Evolutionary conservation across 1,140 invertebrate species (phyloP).

Genomic region (Branchinecta lynchi): DNA sequence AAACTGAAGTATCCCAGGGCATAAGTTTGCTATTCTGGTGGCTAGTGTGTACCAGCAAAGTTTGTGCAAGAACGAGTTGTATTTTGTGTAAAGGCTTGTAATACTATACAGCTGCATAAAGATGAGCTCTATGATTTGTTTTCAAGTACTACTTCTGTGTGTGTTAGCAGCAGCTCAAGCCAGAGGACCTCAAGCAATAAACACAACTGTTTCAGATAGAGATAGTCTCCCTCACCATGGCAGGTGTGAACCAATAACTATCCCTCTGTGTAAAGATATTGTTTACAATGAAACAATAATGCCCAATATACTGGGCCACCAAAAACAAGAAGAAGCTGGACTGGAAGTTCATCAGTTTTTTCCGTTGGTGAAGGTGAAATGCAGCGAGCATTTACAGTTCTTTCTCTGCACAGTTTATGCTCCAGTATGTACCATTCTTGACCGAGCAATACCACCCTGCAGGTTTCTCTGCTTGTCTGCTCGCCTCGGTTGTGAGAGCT

Average conservation of each 20-base stretch:
- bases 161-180: background rate
- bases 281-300: conserved; percentile 90
- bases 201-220: conserved; percentile 24
- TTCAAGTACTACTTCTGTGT: too few relatives aligned
- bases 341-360: conserved; percentile 84
- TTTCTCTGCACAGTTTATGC: conserved; percentile 93
- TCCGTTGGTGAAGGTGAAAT: conserved; percentile 88
- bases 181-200: background rate
- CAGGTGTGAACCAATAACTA: conserved; percentile 80
- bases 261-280: conserved; percentile 79
- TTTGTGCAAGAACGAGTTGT: too few relatives aligned
- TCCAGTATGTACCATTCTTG: conserved; percentile 86
- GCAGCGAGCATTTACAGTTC: conserved; percentile 80
- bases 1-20: too few relatives aligned
- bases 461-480: conserved; percentile 75
- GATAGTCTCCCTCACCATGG: conserved; percentile 52
- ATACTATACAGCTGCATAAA: too few relatives aligned
- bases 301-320: conserved; percentile 83
- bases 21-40: too few relatives aligned
- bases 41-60: too few relatives aligned
- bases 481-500: conserved; percentile 64
- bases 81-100: too few relatives aligned
- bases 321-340: conserved; percentile 87
- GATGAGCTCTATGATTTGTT: too few relatives aligned
- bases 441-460: conserved; percentile 78